Base-by-base conservation (phyloP, 2,113 vertebrate species). In the Hirundichthys speculiger region DNA sequence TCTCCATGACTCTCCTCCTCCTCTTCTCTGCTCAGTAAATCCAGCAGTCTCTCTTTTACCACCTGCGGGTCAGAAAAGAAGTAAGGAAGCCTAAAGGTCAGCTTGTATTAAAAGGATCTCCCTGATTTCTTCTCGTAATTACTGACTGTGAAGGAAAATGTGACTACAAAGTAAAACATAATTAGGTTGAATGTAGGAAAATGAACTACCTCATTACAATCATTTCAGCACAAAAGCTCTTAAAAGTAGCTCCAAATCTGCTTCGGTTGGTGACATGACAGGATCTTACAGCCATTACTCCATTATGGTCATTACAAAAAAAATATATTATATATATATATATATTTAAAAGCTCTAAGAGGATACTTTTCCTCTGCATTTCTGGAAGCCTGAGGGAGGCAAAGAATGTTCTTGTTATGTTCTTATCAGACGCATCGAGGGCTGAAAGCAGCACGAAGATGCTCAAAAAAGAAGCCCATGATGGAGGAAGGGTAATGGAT, bases 1-100 rank as follows among this genome's bases (percentile, higher is more conserved):
- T 98, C 97, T 2, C 94, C 94, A 1, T 93, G 96, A 90, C 95
- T 97, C 85, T 95, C 95, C 50, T 99, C 98, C 51, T 99, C 98
- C 10, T 98, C 96, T 39, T 98, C 97, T 82, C 94, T 95, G 65
- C 94, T 96, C 13, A 98, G 90, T 34, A 99, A 87, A 73, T 98
- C 96, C 92, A 98, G 80, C 40, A 98, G 79, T 73, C 95, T 94
- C 79, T 98, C 96, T 87, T 97, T 98, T 82, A 99, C 94, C 81
- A 98, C 94, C 98, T 99, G 93, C 20, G 48, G 27, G 69, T 49
- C 70, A 82, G 24, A 40, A 50, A 63, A 79, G 46, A 70, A 34
- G 34, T 46, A 6, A 6, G 8, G 61, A 20, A 25, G 4, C 10
- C 20, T n/a, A 15, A 62, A 27, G 8, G 62, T 54, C 16, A 0